Evolutionary conservation across 2,888 invertebrate genomes (phyloP).

Genomic region (Elmis aenea): DNA sequence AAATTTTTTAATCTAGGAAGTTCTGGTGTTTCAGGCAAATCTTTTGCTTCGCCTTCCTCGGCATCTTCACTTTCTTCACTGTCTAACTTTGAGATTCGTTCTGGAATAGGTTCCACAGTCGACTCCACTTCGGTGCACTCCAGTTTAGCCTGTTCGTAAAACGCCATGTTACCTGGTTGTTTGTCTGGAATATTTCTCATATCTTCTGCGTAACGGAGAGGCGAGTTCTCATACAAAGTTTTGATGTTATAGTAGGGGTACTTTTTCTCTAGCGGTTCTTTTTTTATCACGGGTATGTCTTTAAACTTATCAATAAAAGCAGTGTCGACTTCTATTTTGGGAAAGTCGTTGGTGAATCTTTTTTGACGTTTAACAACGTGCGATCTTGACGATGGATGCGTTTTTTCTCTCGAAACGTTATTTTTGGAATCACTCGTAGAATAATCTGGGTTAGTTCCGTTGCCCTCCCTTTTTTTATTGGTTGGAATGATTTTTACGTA

Average conservation of each 20-base stretch:
- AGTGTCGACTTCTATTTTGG: constrained; percentile 30
- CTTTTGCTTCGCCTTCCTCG: constrained; percentile 31
- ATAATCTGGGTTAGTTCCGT: background rate
- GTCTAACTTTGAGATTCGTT: constrained; percentile 41
- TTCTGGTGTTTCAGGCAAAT: constrained; percentile 32
- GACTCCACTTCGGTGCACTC: constrained; percentile 54
- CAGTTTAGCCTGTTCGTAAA: constrained; percentile 58
- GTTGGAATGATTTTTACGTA: constrained; percentile 36
- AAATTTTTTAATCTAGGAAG: constrained; percentile 56
- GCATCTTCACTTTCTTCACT: constrained; percentile 33
- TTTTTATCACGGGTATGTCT: constrained; percentile 13
- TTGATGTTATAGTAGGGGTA: constrained; percentile 60
- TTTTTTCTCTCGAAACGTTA: background rate
- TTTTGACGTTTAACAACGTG: constrained; percentile 10
- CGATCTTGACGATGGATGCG: background rate
- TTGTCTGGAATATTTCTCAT: constrained; percentile 59
- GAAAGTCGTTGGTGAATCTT: constrained; percentile 29
- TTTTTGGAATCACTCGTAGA: background rate
- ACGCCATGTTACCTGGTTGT: constrained; percentile 60
- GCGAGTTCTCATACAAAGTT: constrained; percentile 52
- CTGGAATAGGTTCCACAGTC: constrained; percentile 53
- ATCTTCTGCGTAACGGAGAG: constrained; percentile 63
- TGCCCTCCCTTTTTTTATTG: constrained; percentile 9
- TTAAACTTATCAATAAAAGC: constrained; percentile 33
- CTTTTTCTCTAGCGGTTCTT: constrained; percentile 49